Conservation (phyloP, 2,113 vertebrate genomes). For the Leucosticte australis region DNA sequence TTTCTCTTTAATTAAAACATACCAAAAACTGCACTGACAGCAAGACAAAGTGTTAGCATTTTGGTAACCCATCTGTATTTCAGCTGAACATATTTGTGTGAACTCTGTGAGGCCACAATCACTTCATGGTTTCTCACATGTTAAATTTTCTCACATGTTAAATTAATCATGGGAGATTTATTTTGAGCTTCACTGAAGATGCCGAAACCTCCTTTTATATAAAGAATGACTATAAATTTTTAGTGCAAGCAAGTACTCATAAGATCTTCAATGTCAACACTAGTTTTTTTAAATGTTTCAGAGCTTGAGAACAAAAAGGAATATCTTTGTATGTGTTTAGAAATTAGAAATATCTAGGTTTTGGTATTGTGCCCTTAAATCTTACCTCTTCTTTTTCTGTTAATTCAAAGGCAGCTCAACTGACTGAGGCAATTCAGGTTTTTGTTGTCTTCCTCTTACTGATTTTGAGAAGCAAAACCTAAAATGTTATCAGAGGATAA, state of each 20-base stretch:
- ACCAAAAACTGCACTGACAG: neutral
- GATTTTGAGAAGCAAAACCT: neutral
- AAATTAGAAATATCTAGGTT: neutral
- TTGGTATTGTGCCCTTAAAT: neutral
- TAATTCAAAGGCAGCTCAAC: neutral
- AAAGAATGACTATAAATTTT: neutral
- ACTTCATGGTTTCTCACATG: neutral
- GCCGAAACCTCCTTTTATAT: neutral
- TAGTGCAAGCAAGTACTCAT: neutral
- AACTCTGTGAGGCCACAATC: neutral
- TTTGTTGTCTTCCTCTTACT: neutral
- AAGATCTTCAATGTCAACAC: neutral
- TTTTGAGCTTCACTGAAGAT: neutral
- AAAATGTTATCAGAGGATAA: neutral
- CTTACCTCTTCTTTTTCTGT: neutral
- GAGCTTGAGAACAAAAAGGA: neutral
- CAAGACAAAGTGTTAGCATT: neutral
- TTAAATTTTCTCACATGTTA: neutral
- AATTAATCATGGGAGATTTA: slow-evolving; percentile 14
- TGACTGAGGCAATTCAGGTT: neutral
- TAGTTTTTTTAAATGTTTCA: neutral
- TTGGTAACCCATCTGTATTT: slow-evolving; percentile 29
- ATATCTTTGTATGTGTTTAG: neutral
- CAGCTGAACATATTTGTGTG: slow-evolving; percentile 2
- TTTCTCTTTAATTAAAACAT: neutral